Evolutionary conservation across 2,113 vertebrate genomes (phyloP).

Genomic region (Hirundichthys speculiger): DNA sequence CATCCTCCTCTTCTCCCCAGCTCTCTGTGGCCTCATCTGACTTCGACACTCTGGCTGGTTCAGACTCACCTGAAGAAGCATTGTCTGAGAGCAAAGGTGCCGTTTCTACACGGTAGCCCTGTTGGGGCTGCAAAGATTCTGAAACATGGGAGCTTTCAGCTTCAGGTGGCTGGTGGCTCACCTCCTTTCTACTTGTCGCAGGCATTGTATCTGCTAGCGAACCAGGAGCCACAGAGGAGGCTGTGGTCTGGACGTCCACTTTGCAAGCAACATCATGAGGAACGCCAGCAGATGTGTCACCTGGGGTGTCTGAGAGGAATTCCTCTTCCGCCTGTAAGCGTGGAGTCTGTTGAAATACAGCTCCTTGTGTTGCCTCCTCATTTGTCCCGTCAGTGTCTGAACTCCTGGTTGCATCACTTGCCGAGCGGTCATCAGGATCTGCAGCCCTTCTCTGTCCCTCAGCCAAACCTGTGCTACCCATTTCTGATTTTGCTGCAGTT

Average conservation of each 20-base stretch:
- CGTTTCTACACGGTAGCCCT: conserved; percentile 27
- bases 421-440: not conserved
- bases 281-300: not conserved
- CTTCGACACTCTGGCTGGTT: conserved; percentile 19
- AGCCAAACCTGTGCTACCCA: not conserved
- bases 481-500: not conserved
- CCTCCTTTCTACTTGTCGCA: conserved; percentile 32
- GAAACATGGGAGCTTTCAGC: not conserved
- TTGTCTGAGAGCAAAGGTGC: conserved; percentile 28
- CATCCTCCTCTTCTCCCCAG: conserved; percentile 43
- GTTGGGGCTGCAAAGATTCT: conserved; percentile 18
- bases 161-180: conserved; percentile 5
- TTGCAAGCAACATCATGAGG: not conserved
- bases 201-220: conserved; percentile 8
- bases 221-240: not conserved
- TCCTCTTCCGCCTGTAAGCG: not conserved
- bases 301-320: not conserved
- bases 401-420: not conserved
- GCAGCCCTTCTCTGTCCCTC: not conserved
- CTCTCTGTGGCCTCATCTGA: conserved; percentile 46
- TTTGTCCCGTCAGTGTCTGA: too few species aligned
- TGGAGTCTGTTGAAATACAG: conserved; percentile 23
- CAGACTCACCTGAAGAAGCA: conserved; percentile 37
- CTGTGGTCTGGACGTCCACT: not conserved
- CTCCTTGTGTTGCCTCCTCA: conserved; percentile 6